phyloP scores from a whole-genome alignment of 2,113 vertebrate species.

The Alligator mississippiensis region DNA sequence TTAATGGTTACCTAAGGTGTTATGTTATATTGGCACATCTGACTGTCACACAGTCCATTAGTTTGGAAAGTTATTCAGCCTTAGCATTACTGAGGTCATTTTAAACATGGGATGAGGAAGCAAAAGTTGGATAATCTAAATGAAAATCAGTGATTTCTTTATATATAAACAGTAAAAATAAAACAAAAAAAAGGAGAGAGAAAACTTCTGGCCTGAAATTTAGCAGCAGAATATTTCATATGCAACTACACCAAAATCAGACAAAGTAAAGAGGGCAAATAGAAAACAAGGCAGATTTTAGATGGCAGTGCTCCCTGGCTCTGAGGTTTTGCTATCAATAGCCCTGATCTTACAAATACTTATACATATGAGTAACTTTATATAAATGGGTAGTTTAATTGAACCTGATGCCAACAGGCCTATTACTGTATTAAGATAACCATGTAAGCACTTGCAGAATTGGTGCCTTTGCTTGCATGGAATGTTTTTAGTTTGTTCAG shows the following conservation, averaged over 20 bases:
- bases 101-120: neutral
- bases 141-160: neutral
- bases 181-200: neutral
- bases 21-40: neutral
- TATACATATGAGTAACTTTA: neutral
- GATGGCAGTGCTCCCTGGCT: neutral
- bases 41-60: neutral
- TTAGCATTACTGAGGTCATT: neutral
- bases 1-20: neutral
- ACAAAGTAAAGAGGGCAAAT: neutral
- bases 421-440: neutral
- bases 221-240: neutral
- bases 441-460: neutral
- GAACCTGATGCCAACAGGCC: neutral
- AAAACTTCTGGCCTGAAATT: neutral
- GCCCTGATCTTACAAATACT: neutral
- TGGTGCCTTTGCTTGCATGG: neutral
- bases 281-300: neutral
- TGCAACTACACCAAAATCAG: neutral
- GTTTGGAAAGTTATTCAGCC: neutral
- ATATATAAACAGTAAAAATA: neutral
- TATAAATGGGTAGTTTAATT: neutral
- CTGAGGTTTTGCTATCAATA: neutral
- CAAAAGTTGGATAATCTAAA: neutral
- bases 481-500: conserved; percentile 4